A percentile compares a stretch with the other conserved stretches of the same genome.
phyloP scores from a whole-genome alignment of 2,113 vertebrate genomes.

The Tachysurus vachellii region DNA sequence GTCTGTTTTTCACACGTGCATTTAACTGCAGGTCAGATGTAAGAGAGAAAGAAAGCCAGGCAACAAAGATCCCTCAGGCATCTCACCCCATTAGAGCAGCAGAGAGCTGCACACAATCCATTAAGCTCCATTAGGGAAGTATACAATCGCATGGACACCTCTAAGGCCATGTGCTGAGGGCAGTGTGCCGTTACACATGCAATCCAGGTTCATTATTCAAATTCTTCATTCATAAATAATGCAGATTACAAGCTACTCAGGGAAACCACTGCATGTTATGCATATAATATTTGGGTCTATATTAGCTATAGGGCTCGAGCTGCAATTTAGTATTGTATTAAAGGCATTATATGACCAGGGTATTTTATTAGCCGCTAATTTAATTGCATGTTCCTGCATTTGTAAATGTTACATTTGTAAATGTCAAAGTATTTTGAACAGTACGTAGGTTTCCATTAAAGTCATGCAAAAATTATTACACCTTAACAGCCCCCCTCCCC shows the following conservation, averaged over 20 bases:
- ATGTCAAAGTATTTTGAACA: neutral
- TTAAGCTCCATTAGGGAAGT: conserved; percentile 75
- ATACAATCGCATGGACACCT: conserved; percentile 71
- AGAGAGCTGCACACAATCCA: conserved; percentile 69
- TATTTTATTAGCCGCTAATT: conserved; percentile 27
- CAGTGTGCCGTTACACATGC: conserved; percentile 66
- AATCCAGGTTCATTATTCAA: conserved; percentile 50
- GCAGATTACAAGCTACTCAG: conserved; percentile 46
- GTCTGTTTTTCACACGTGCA: neutral
- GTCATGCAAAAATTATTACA: neutral
- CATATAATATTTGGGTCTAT: conserved; percentile 26
- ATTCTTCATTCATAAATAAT: conserved; percentile 52
- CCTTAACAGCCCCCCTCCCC: neutral
- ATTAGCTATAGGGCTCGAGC: conserved; percentile 41
- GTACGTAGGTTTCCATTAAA: neutral
- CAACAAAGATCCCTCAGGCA: conserved; percentile 69
- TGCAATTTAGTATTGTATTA: conserved; percentile 17
- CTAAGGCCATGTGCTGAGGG: conserved; percentile 64
- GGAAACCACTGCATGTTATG: conserved; percentile 28
- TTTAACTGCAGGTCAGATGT: conserved; percentile 21
- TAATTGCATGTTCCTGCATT: neutral
- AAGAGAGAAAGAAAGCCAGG: conserved; percentile 52
- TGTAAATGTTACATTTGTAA: conserved; percentile 21
- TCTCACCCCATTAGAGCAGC: conserved; percentile 71
- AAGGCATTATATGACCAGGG: conserved; percentile 9